Evolutionary conservation across 2,113 vertebrate species (phyloP), one percentile per base, ranked within the genome.

Genomic region (Aphyosemion australe): DNA sequence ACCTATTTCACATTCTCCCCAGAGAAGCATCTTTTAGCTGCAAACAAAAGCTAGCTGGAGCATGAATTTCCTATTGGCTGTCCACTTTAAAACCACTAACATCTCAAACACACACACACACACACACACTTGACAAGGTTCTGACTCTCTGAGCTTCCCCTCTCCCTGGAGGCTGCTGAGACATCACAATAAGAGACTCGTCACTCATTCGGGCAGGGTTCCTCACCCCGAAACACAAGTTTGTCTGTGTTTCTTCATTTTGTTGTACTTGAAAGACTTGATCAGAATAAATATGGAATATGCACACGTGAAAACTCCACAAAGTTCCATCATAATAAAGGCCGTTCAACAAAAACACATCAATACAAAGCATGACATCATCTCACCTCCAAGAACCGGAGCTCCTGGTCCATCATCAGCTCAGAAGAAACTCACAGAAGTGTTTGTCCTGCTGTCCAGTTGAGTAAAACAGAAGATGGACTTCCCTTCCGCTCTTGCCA

Each of bases 301-400:
- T 26, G 49, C 21, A 15, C 6, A 31, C 7, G 14, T 1, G 0
- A 26, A 26, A 26, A 21, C 20, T 16, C 4, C 26, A 52, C 21
- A 31, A 31, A 9, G 37, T 19, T 41, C 18, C 8, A 5, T 2
- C 37, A 2, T 10, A 6, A 39, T 10, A 2, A 39, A 39, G 11
- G 37, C 37, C 11, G 37, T 12, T 39, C 11, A 8, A 48, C 21
- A 66, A 21, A 14, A 21, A 57, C 2, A 26, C 10, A 18, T 42
- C 41, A 42, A 42, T 19, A 45, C 39, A 54, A n/a, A 39, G 7
- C 31, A 12, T 12, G 12, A 0, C 19, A 52, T 37, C 19, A 4
- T 61, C 87, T 89, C 79, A 87, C 87, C 83, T 89, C 87, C 13
- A 59, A 2, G 37, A 76, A 89, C 55, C 87, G 84, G 74, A 84